phyloP scores from a whole-genome alignment of 2,888 invertebrate genomes.

The Melanophora roralis region DNA sequence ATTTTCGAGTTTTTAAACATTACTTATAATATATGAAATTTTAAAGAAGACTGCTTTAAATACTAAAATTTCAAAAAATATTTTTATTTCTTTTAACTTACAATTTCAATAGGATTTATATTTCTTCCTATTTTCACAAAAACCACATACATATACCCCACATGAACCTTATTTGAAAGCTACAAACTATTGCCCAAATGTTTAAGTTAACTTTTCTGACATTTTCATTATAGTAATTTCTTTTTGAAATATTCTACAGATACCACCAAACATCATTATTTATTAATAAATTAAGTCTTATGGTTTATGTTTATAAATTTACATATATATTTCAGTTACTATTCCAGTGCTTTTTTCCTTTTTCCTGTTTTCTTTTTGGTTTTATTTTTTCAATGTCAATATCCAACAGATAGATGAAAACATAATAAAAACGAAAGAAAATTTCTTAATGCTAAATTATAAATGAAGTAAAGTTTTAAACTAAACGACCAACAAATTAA shows the following conservation, averaged over 20 bases:
- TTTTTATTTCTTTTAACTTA: no score
- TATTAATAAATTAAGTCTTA: no score
- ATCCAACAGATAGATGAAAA: slow-evolving; percentile 12
- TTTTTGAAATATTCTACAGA: no score
- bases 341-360: neutral
- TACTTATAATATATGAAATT: no score
- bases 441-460: neutral
- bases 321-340: slow-evolving; percentile 3
- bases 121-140: no score
- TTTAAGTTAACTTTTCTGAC: slow-evolving; percentile 34
- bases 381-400: neutral
- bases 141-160: neutral
- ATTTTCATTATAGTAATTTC: slow-evolving; percentile 6
- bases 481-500: no score
- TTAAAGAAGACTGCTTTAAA: no score
- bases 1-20: no score
- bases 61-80: no score
- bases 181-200: slow-evolving; percentile 29
- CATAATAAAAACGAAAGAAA: neutral
- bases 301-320: slow-evolving; percentile 26
- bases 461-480: slow-evolving; percentile 9
- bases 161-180: no score
- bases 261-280: neutral
- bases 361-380: neutral
- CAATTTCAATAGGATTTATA: neutral